Conservation (phyloP, 2,888 invertebrate genomes). For the Drosophila mimica region DNA sequence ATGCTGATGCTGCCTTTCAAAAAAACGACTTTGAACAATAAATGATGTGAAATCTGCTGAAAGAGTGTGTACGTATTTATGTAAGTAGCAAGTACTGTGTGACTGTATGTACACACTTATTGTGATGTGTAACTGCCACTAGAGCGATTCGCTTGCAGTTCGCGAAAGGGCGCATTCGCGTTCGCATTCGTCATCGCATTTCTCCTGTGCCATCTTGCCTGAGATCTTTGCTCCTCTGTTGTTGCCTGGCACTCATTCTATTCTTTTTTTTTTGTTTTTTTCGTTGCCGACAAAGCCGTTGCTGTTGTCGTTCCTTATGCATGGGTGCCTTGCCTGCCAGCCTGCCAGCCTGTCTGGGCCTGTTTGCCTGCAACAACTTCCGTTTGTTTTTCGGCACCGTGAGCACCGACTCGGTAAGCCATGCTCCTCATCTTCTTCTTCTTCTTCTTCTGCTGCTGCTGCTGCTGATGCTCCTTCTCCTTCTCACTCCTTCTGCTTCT, state of each 20-base stretch:
- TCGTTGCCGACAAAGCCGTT: conserved; percentile 48
- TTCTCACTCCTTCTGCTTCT: conserved; percentile 18
- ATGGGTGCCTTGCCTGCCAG: conserved; percentile 38
- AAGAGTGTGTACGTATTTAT: conserved; percentile 26
- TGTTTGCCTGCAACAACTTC: conserved; percentile 64
- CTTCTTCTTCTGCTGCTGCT: neutral
- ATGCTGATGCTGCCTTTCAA: conserved; percentile 61
- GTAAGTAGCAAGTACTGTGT: conserved; percentile 9
- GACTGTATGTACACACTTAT: conserved; percentile 13
- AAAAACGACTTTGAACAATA: conserved; percentile 63
- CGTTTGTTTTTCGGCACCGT: conserved; percentile 61
- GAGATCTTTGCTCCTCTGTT: conserved; percentile 35
- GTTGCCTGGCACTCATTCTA: conserved; percentile 51
- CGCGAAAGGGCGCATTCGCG: conserved; percentile 53
- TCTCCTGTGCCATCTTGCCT: conserved; percentile 30
- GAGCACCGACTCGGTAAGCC: conserved; percentile 46
- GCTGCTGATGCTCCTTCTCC: neutral
- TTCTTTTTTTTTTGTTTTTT: conserved; percentile 2
- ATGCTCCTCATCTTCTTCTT: conserved; percentile 8
- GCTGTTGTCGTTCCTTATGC: conserved; percentile 65
- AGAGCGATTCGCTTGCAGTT: conserved; percentile 48
- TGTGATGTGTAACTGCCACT: conserved; percentile 24
- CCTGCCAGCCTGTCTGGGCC: conserved; percentile 39
- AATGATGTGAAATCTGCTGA: conserved; percentile 74
- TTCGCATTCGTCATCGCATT: conserved; percentile 25